Base-by-base conservation (phyloP, 1,140 invertebrate genomes). In the Pinna nobilis region DNA sequence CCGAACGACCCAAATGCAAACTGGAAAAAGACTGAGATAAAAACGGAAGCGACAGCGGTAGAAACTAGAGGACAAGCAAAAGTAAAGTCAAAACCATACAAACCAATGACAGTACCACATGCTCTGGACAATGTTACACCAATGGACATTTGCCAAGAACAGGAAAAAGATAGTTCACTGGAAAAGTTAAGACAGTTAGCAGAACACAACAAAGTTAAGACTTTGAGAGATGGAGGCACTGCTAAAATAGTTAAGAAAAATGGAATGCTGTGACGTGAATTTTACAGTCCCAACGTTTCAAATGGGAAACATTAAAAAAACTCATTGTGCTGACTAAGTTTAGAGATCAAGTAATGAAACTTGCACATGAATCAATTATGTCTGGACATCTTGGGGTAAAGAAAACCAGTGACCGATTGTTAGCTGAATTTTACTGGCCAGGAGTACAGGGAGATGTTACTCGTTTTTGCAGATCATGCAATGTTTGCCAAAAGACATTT, bases 391-490 rank as follows among this genome's bases (percentile, higher is more conserved):
- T 71, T 5, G 72, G 71, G 7, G 47, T 57, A 6, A 35, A 39
- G n/a, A 28, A 57, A 37, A 80, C 76, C 0, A 18, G 35, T n/a
- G 53, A 66, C 32, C 53, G 76, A 60, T 35, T 73, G 23, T 5
- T 61, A 11, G 47, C 61, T n/a, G 6, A 63, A 20, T 81, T 81
- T 57, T 81, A 70, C 55, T 79, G 79, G 77, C 74, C 64, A 37
- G 78, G 75, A 1, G 32, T 78, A 1, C 7, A 44, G 11, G n/a
- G 32, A 3, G 76, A 79, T 53, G 59, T 78, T 15, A 55, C n/a
- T 23, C 7, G 76, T 25, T 78, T 70, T 47, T 78, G 70, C 37
- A 32, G 57, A 18, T 79, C 77, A 3, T 81, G 79, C 59, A 74
- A 80, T 47, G 53, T 70, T 1, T 82, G 78, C 28, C 77, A 83